Evolutionary conservation across 2,888 invertebrate species (phyloP), one percentile per base, ranked within the genome.

Genomic region (Drosophila pseudotakahashii): DNA sequence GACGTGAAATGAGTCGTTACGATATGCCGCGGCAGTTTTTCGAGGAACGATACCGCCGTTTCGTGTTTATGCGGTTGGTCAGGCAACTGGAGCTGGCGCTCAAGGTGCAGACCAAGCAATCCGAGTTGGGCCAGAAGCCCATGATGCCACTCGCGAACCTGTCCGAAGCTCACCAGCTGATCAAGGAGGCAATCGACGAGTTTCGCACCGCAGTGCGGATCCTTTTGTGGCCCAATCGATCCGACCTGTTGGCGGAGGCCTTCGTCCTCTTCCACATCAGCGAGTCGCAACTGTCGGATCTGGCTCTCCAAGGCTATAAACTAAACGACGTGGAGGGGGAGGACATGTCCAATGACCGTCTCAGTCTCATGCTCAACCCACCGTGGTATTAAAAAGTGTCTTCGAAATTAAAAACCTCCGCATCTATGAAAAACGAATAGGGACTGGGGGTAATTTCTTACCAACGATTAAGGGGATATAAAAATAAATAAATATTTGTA

Each of bases 51-150:
- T 79, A 77, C 58, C 73, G 81, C 11, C 57, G 82, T 0, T 84
- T 78, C 51, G 72, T 82, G 6, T 23, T 84, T 3, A 74, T 84
- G 80, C 80, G 78, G 4, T 30, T 84, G 51, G 81, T 81, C 14
- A 73, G 74, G 39, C 68, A 79, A 7, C 51, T 82, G n/a, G 84
- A 82, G 52, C 61, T 34, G 11, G 79, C 80, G 0, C 39, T 84
- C 16, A 42, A 64, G 14, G 45, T 70, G 53, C 79, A 71, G 13
- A 41, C 64, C 9, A 61, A 54, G 11, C 59, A 16, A 23, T 23
- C 74, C 0, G 63, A 42, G 6, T 37, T 32, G 23, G 50, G 36
- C 9, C 23, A 32, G 10, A 32, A 0, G 36, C 19, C 6, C 0
- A 44, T 66, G 37, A 26, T 16, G 34, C 39, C 72, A 14, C 14